Base-by-base conservation (phyloP, 2,797 vertebrate species). In the Poeciliopsis paucimaculata region DNA sequence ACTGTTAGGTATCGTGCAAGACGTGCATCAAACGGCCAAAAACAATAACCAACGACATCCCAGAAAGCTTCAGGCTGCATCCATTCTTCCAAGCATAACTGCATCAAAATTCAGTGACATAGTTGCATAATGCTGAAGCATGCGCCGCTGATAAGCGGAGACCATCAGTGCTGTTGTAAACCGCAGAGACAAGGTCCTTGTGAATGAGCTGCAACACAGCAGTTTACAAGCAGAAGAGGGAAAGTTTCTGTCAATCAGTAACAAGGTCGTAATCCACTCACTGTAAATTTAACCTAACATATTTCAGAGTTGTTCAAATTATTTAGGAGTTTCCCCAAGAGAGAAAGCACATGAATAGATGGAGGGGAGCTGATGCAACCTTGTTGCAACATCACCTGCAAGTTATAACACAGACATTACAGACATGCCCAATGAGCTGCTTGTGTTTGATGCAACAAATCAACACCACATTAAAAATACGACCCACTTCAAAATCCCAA, bases 201-300 rank as follows among this genome's bases (percentile, higher is more conserved):
- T 79, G 73, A 82, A 85, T 47, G 85, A 84, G 74, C 77, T 77
- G 82, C 84, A 72, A 53, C 77, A 28, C 80, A 1, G 78, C 74
- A 76, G 89, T 91, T 93, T 90, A 89, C 84, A 84, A 82, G 82
- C 51, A 87, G 74, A 57, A 47, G 49, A 79, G 81, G 73, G 83
- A 84, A 83, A 82, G 6, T 8, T 34, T 62, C 77, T 76, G 90
- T 93, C 70, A 91, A 94, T 94, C 77, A 94, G 89, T 94, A 93
- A 94, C 91, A 26, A 55, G 28, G 43, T 15, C 51, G 73, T 72
- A 84, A 83, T 15, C 36, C 31, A 12, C 0, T 28, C n/a, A 60
- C 55, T 71, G 41, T 60, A 62, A 72, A 46, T 36, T 9, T 10
- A 20, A 43, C 20, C 1, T 36, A 12, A 31, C 18, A 26, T 16